Conservation (phyloP, 1,140 invertebrate species). For the Diorhabda elongata region DNA sequence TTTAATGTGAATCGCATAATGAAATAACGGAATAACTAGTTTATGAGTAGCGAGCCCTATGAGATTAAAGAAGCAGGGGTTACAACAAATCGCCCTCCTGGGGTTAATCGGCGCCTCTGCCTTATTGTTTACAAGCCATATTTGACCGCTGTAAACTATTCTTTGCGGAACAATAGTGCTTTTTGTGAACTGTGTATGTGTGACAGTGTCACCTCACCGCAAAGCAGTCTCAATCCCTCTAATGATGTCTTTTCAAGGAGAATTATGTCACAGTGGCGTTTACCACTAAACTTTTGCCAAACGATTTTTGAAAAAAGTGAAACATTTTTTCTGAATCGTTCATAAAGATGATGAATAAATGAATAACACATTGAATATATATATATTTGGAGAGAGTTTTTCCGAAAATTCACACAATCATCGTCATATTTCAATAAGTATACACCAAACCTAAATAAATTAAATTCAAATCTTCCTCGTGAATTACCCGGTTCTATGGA, state of each 20-base stretch:
- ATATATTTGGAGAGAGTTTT: no score
- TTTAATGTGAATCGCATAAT: slow-evolving; percentile 5
- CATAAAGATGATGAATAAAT: no score
- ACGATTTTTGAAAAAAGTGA: no score
- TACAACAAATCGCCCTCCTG: slow-evolving; percentile 27
- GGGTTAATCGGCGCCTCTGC: slow-evolving; percentile 24
- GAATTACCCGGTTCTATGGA: no score
- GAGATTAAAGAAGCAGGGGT: slow-evolving; percentile 14
- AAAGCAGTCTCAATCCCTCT: slow-evolving; percentile 31
- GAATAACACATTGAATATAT: no score
- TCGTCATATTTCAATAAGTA: no score
- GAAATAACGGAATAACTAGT: slow-evolving; percentile 18
- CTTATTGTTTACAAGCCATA: slow-evolving; percentile 32
- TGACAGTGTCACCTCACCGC: slow-evolving; percentile 27
- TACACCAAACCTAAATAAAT: no score
- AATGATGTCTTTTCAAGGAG: slow-evolving; percentile 28
- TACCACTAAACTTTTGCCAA: no score
- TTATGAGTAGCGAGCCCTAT: slow-evolving; percentile 7
- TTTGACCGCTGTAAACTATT: slow-evolving; percentile 24
- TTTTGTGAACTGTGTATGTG: slow-evolving; percentile 26
- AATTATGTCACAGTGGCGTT: slow-evolving; percentile 1
- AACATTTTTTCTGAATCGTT: no score
- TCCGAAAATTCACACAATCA: no score
- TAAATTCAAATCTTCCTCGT: no score
- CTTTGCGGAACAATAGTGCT: slow-evolving; percentile 28